Evolutionary conservation across 2,797 vertebrate species (phyloP).

Genomic region (Ara ararauna): DNA sequence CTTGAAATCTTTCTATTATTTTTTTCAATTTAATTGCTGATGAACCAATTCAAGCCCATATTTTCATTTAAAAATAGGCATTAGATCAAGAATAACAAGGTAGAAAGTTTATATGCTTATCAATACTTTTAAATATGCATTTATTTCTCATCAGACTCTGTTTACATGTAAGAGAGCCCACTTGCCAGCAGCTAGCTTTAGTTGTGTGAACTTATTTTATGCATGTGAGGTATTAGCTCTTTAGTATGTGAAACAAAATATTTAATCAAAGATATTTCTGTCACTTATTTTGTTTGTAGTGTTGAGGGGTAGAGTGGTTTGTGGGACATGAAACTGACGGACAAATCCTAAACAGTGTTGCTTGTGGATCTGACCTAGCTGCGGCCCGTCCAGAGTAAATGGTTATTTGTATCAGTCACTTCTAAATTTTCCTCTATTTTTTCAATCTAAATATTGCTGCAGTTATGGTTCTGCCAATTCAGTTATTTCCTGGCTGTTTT

Average conservation of each 20-base stretch:
- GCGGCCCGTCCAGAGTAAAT: background rate
- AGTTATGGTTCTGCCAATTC: background rate
- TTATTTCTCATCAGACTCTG: background rate
- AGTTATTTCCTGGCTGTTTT: background rate
- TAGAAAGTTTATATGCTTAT: background rate
- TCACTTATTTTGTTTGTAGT: background rate
- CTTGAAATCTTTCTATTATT: background rate
- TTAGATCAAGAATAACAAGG: background rate
- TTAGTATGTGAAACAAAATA: background rate
- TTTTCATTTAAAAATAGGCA: background rate
- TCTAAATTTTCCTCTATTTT: background rate
- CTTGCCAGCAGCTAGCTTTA: background rate
- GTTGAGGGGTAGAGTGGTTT: background rate
- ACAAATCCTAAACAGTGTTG: background rate
- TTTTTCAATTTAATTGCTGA: background rate
- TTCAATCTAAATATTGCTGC: background rate
- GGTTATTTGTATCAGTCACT: background rate
- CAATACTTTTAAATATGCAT: background rate
- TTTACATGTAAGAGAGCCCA: background rate
- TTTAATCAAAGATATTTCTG: background rate
- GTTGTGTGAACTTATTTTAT: background rate
- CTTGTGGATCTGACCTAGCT: background rate
- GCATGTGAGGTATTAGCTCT: background rate
- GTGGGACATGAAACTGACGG: background rate
- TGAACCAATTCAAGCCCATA: background rate